A percentile compares a stretch with the other conserved stretches of the same genome.
phyloP scores from a whole-genome alignment of 2,888 invertebrate genomes.

The Cylloceria caligata region DNA sequence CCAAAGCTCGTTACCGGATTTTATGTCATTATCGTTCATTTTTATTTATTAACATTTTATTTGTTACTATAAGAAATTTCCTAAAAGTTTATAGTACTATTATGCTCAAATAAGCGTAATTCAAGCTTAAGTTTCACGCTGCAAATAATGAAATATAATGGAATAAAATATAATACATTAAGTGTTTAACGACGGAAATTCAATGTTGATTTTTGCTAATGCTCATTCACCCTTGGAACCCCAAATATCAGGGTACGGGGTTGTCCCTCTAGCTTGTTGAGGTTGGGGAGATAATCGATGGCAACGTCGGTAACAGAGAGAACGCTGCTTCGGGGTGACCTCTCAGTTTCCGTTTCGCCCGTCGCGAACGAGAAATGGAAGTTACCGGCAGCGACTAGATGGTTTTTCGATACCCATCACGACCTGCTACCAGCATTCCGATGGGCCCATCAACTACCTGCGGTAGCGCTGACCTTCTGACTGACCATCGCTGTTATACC shows the following conservation, averaged over 20 bases:
- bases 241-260: slow-evolving; percentile 9
- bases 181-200: background rate
- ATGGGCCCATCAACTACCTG: slow-evolving; percentile 66
- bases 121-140: background rate
- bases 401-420: slow-evolving; percentile 68
- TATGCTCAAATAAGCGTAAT: background rate
- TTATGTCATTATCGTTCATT: background rate
- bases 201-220: background rate
- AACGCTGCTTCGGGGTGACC: slow-evolving; percentile 61
- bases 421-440: slow-evolving; percentile 63
- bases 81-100: background rate
- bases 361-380: slow-evolving; percentile 65
- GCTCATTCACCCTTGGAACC: slow-evolving; percentile 2
- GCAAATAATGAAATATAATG: background rate
- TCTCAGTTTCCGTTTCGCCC: slow-evolving; percentile 59
- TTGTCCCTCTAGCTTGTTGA: slow-evolving; percentile 45
- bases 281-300: slow-evolving; percentile 63
- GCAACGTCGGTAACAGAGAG: slow-evolving; percentile 69
- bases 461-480: slow-evolving; percentile 60
- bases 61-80: background rate
- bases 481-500: slow-evolving; percentile 26
- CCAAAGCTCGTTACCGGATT: background rate
- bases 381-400: slow-evolving; percentile 69
- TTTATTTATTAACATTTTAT: slow-evolving; percentile 13
- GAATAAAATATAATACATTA: background rate